A percentile compares a stretch with the other conserved stretches of the same genome.
phyloP scores from a whole-genome alignment of 2,888 invertebrate species.

The Aspidiotus rigidus region DNA sequence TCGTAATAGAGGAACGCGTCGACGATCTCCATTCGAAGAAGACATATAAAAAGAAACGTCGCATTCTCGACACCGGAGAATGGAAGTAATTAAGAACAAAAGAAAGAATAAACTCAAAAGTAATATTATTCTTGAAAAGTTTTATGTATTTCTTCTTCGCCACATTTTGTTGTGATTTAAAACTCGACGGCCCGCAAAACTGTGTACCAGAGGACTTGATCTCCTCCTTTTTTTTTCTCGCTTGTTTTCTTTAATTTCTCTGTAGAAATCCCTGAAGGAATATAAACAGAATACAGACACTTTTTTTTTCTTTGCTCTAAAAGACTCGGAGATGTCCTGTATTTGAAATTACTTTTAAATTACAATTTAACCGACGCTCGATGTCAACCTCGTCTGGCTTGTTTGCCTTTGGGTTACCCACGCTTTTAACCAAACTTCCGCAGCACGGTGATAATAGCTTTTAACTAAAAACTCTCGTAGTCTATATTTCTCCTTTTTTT shows the following conservation, averaged over 20 bases:
- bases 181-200: neutral
- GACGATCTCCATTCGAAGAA: too few species aligned
- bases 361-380: constrained; percentile 28
- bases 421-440: constrained; percentile 28
- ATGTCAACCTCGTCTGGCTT: constrained; percentile 27
- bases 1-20: too few species aligned
- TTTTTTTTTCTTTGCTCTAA: constrained; percentile 11
- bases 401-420: constrained; percentile 24
- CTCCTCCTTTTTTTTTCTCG: constrained; percentile 14
- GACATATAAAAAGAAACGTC: too few species aligned
- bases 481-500: neutral
- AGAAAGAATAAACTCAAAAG: constrained; percentile 20
- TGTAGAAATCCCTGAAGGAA: constrained; percentile 24
- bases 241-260: constrained; percentile 26
- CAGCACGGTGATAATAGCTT: constrained; percentile 26
- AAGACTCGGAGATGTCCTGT: constrained; percentile 21
- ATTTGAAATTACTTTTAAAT: constrained; percentile 30
- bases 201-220: too few species aligned
- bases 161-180: constrained; percentile 2
- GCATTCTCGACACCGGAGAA: neutral
- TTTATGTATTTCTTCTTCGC: constrained; percentile 21
- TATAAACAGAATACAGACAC: constrained; percentile 22
- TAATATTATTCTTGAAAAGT: constrained; percentile 28
- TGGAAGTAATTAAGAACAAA: constrained; percentile 28
- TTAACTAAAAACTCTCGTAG: constrained; percentile 17